Conservation (phyloP, 2,888 invertebrate species). For the Stictocephala bisonia region DNA sequence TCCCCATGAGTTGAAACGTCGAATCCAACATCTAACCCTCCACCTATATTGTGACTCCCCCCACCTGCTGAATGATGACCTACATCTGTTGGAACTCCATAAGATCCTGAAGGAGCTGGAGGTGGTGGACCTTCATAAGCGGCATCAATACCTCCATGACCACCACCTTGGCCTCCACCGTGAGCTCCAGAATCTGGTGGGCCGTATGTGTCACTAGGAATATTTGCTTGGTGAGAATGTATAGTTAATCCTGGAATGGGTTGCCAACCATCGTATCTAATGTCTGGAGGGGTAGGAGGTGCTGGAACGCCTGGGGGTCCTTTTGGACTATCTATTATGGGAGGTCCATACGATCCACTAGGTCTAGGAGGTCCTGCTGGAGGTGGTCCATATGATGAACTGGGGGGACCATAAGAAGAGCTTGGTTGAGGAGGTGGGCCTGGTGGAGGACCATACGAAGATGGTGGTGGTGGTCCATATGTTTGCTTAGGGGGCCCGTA, state of each 20-base stretch:
- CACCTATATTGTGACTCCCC: not conserved
- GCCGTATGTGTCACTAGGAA: slow-evolving; percentile 61
- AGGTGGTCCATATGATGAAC: slow-evolving; percentile 69
- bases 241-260: slow-evolving; percentile 78
- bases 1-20: slow-evolving; percentile 22
- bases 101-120: slow-evolving; percentile 37
- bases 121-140: slow-evolving; percentile 44
- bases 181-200: slow-evolving; percentile 62
- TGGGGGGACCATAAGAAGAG: slow-evolving; percentile 58
- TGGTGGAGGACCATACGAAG: slow-evolving; percentile 67
- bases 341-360: slow-evolving; percentile 49
- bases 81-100: slow-evolving; percentile 34
- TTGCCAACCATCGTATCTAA: slow-evolving; percentile 87
- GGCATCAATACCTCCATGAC: not conserved
- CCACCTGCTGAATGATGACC: not conserved
- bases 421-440: slow-evolving; percentile 52
- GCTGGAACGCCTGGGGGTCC: slow-evolving; percentile 73
- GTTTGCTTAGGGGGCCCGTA: slow-evolving; percentile 68
- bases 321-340: slow-evolving; percentile 46
- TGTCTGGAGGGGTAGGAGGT: slow-evolving; percentile 79
- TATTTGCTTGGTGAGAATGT: slow-evolving; percentile 46
- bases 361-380: slow-evolving; percentile 65
- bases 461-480: slow-evolving; percentile 72
- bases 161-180: slow-evolving; percentile 37
- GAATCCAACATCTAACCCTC: not conserved